Percentiles rank a stretch among this genome's conserved stretches.
phyloP scores from a whole-genome alignment of 2,113 vertebrate species.

The Leucopsar rothschildi region DNA sequence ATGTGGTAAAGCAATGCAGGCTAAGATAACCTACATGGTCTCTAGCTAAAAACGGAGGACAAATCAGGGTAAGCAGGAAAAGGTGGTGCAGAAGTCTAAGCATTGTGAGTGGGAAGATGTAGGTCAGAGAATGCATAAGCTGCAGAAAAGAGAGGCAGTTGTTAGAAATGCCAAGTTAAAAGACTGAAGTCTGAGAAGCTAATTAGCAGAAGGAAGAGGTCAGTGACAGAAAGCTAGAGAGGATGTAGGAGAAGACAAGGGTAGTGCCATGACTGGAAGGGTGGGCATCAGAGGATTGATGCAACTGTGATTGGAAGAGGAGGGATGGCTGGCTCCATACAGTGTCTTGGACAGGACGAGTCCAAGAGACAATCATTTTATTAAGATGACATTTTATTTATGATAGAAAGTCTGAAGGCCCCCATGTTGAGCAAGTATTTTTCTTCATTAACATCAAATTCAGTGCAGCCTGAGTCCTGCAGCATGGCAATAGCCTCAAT shows the following conservation, averaged over 20 bases:
- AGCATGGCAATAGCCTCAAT: constrained; percentile 36
- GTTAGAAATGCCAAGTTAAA: neutral
- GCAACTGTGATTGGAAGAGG: neutral
- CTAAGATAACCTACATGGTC: neutral
- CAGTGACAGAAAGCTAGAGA: neutral
- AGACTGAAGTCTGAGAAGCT: neutral
- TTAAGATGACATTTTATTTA: neutral
- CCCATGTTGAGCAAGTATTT: constrained; percentile 2
- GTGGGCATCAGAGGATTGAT: neutral
- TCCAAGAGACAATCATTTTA: neutral
- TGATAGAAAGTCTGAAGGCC: neutral
- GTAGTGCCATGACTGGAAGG: neutral
- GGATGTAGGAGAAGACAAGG: neutral
- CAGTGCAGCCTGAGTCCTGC: neutral
- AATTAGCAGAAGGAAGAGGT: neutral
- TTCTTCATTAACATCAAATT: constrained; percentile 31
- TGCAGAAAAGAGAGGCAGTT: neutral
- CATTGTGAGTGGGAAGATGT: neutral
- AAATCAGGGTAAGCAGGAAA: neutral
- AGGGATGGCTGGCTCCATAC: neutral
- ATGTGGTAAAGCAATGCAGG: neutral
- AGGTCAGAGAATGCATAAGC: neutral
- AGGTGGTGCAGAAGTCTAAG: neutral
- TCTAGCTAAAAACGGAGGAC: neutral
- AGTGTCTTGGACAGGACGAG: neutral